Base-by-base conservation (phyloP, 2,797 vertebrate genomes). In the Poliocrania exsul region DNA sequence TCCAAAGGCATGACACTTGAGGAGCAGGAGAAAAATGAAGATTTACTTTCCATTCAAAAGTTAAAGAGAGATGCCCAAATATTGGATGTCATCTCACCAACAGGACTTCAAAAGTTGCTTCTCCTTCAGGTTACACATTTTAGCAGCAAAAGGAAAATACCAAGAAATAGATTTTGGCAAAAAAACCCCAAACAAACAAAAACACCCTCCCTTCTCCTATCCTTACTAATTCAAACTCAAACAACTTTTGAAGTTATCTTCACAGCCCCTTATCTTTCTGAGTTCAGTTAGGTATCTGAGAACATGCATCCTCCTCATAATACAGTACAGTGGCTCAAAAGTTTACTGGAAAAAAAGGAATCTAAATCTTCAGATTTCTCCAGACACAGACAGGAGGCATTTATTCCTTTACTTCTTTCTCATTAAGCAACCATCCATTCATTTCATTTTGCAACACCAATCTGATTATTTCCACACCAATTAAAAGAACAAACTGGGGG, bases 321-420 rank as follows among this genome's bases (percentile, higher is more conserved):
- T 94, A 97, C 86, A 96, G 90, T 94, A 96, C 93, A 97, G 96
- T 96, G 97, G 97, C 97, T 97, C 96, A 96, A 97, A 96, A 90
- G 81, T 95, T 96, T 95, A 96, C 90, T 90, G 87, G 72, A 87
- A 96, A 96, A 64, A 95, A 96, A 88, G 97, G 97, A 98, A 98
- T 96, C 92, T 96, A 97, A 97, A 98, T 98, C 98, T 98, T 98
- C 97, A 98, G 65, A 96, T 98, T 98, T 98, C 97, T 98, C 97
- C 97, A 96, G 90, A 97, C 97, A 97, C 91, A 97, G 91, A 97
- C 84, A 97, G 96, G 96, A 98, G 97, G 96, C 97, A 97, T 96
- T 96, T 88, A 95, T 95, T 97, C 89, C 91, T 97, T 97, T 96
- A 97, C 95, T 96, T 96, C 97, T 96, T 92, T 96, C 96, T 97